Evolutionary conservation across 2,113 vertebrate genomes (phyloP).

Genomic region (Apodemus sylvaticus): DNA sequence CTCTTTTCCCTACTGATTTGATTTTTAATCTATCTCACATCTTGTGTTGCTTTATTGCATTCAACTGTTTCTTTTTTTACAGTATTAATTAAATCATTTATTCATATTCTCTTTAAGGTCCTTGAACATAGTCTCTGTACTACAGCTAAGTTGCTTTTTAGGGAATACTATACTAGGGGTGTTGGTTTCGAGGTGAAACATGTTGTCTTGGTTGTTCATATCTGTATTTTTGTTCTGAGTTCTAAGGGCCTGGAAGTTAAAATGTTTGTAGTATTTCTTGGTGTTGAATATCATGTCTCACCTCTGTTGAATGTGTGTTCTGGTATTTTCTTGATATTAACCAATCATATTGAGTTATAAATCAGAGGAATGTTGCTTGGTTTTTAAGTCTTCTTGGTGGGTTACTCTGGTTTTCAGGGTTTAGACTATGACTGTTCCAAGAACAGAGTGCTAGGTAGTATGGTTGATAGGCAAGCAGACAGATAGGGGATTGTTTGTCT

Average conservation of each 20-base stretch:
- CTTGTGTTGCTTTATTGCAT: background rate
- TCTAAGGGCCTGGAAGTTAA: background rate
- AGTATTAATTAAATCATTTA: background rate
- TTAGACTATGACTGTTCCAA: background rate
- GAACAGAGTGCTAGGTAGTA: background rate
- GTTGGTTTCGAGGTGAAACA: background rate
- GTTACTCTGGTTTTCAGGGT: background rate
- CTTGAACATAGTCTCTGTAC: background rate
- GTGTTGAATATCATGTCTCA: background rate
- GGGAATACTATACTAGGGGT: background rate
- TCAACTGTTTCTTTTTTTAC: background rate
- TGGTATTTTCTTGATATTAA: background rate
- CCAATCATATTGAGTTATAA: background rate
- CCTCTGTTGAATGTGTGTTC: background rate
- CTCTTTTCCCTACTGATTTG: background rate
- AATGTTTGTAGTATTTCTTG: background rate
- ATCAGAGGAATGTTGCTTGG: background rate
- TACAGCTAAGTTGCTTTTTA: background rate
- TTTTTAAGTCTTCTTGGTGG: background rate
- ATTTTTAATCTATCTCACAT: background rate
- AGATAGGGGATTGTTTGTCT: background rate
- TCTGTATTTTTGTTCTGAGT: background rate
- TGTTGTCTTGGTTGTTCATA: background rate
- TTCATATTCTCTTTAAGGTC: background rate
- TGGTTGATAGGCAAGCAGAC: background rate